Conservation (phyloP, 2,888 invertebrate species). For the Dione juno region DNA sequence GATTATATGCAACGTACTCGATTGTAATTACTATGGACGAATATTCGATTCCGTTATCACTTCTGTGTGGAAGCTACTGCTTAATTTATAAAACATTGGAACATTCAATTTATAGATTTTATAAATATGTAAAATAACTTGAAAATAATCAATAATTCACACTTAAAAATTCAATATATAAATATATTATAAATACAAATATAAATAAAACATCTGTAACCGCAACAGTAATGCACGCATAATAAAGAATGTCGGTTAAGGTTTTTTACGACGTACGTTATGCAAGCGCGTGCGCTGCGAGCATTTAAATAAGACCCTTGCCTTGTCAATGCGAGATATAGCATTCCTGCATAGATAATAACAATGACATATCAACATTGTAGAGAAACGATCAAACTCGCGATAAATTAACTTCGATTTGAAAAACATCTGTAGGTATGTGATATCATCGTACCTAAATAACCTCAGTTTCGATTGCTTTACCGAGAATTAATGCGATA, state of each 20-base stretch:
- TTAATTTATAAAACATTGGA: not conserved
- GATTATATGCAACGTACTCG: not conserved
- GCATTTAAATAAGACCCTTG: slow-evolving; percentile 45
- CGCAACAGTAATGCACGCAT: slow-evolving; percentile 40
- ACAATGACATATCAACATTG: slow-evolving; percentile 30
- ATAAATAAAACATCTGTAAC: slow-evolving; percentile 16
- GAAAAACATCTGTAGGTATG: slow-evolving; percentile 16
- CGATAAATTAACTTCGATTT: slow-evolving; percentile 17
- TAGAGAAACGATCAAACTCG: slow-evolving; percentile 14
- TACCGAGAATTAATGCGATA: slow-evolving; percentile 17
- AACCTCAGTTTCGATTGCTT: slow-evolving; percentile 16
- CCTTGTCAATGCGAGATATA: slow-evolving; percentile 43
- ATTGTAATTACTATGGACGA: slow-evolving; percentile 10
- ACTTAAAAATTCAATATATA: not conserved
- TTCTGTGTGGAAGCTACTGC: not conserved
- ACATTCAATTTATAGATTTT: not conserved
- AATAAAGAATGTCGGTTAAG: slow-evolving; percentile 44
- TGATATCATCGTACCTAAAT: slow-evolving; percentile 28
- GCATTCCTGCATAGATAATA: slow-evolving; percentile 45
- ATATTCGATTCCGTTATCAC: not conserved
- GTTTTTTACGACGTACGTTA: slow-evolving; percentile 44
- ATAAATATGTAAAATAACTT: not conserved
- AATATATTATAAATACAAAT: not conserved
- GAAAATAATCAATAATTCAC: not conserved
- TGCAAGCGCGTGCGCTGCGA: slow-evolving; percentile 45